A percentile compares a stretch with the other conserved stretches of the same genome.
These are phyloP conservation scores for Phataginus tetradactyla DNA, from an alignment of 2,797 vertebrate genomes.

Conservation along the genomic window DNA sequence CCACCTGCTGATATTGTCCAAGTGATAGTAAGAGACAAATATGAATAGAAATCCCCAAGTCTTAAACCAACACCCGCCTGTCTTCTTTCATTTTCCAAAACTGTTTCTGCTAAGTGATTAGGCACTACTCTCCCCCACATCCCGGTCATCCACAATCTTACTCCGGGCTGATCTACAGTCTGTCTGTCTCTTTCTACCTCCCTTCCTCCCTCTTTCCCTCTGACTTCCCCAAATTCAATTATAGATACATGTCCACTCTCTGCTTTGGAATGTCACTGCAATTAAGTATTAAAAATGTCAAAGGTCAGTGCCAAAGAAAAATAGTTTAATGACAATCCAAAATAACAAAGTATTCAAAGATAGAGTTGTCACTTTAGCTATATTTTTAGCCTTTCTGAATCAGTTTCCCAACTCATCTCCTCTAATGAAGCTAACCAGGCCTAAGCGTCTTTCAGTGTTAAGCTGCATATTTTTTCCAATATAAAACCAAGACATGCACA, in stretches of 20 bases:
- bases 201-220: neutral
- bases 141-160: neutral
- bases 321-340: neutral
- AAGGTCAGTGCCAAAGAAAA: slow-evolving; percentile 9
- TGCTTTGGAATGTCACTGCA: neutral
- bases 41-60: neutral
- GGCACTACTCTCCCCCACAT: neutral
- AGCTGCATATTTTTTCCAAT: neutral
- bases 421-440: neutral
- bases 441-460: neutral
- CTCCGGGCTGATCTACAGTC: neutral
- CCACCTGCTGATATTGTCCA: slow-evolving; percentile 38
- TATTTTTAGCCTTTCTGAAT: neutral
- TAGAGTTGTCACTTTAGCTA: neutral
- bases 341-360: neutral
- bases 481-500: neutral
- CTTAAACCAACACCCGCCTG: neutral
- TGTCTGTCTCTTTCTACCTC: neutral
- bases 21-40: neutral
- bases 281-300: neutral
- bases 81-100: neutral
- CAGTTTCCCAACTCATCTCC: neutral
- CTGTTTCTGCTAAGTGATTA: slow-evolving; percentile 23
- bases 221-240: neutral
- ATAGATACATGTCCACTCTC: neutral